phyloP scores from a whole-genome alignment of 35 echinoderm and acorn worm species.

The Heliocidaris erythrogramma region DNA sequence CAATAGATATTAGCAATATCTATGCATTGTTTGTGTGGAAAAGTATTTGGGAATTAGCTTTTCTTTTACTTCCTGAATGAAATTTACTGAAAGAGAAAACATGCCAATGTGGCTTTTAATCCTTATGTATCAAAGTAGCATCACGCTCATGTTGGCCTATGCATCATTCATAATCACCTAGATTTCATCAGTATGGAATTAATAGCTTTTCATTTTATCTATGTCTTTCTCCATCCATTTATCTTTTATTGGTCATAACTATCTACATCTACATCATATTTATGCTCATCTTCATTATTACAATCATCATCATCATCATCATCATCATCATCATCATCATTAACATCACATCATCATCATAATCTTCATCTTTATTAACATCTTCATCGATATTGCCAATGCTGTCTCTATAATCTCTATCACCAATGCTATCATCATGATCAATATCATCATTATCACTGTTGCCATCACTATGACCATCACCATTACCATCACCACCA shows the following conservation, averaged over 20 bases:
- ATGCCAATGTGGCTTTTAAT: no score
- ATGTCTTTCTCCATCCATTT: neutral
- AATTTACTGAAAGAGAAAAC: no score
- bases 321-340: neutral
- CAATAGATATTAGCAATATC: no score
- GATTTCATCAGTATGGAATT: neutral
- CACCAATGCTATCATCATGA: no score
- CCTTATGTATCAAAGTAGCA: neutral
- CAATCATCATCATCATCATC: neutral
- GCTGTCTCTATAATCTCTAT: no score
- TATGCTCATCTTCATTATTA: neutral
- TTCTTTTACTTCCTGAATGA: no score
- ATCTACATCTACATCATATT: neutral
- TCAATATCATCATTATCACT: no score
- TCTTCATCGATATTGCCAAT: no score
- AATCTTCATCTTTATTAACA: no score
- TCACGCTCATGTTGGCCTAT: neutral
- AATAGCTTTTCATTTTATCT: neutral
- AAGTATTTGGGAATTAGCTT: no score
- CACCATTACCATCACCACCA: neutral
- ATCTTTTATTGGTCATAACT: neutral
- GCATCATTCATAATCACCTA: neutral
- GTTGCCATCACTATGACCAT: neutral
- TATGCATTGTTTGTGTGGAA: no score
- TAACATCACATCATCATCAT: no score